Conservation (phyloP, 2,113 vertebrate genomes). For the Podiceps cristatus region DNA sequence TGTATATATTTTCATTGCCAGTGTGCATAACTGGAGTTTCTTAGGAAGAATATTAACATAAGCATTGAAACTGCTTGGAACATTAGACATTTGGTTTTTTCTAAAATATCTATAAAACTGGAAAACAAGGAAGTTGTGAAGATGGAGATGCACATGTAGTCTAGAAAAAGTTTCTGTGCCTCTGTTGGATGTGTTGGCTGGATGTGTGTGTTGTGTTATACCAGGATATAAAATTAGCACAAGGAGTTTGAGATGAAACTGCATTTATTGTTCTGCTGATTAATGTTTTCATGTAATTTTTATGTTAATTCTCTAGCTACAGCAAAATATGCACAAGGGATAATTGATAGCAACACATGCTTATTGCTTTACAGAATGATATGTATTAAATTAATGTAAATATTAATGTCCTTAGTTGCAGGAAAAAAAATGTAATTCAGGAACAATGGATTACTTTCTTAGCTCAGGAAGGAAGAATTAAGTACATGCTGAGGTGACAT, state of each 20-base stretch:
- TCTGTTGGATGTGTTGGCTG: neutral
- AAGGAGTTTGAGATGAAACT: neutral
- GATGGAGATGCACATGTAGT: neutral
- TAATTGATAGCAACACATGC: neutral
- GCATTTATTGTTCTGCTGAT: slow-evolving; percentile 14
- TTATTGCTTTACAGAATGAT: slow-evolving; percentile 17
- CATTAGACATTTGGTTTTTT: neutral
- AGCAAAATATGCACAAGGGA: neutral
- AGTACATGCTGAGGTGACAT: slow-evolving; percentile 23
- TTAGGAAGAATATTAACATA: neutral
- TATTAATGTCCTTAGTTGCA: neutral
- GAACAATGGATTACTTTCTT: neutral
- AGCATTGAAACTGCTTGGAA: neutral
- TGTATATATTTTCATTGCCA: neutral
- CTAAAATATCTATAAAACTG: neutral
- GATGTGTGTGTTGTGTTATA: neutral
- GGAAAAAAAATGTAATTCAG: neutral
- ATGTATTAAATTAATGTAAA: neutral
- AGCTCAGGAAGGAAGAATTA: neutral
- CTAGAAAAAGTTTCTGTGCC: neutral
- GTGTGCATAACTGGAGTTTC: neutral
- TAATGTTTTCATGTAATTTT: slow-evolving; percentile 10
- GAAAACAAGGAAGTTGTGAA: neutral
- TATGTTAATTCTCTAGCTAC: slow-evolving; percentile 3
- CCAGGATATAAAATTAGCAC: neutral